Evolutionary conservation across 2,888 invertebrate species (phyloP).

Genomic region (Lypha dubia): DNA sequence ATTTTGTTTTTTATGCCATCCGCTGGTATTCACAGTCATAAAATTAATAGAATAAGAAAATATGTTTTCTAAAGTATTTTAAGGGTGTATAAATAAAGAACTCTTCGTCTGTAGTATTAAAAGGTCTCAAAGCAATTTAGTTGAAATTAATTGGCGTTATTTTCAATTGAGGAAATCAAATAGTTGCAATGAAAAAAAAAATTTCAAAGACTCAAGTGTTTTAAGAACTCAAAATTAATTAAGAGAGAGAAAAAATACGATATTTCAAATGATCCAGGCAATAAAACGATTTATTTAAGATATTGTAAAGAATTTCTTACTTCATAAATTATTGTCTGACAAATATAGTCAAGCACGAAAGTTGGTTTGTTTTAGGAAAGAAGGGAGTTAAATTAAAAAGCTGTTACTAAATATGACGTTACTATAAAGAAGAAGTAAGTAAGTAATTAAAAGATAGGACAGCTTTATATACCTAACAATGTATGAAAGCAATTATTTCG

Average conservation of each 20-base stretch:
- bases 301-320: too few species aligned
- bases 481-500: too few species aligned
- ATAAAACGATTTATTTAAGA: not conserved
- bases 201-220: not conserved
- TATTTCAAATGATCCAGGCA: not conserved
- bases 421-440: too few species aligned
- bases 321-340: too few species aligned
- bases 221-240: not conserved
- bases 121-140: conserved; percentile 6
- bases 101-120: not conserved
- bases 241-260: not conserved
- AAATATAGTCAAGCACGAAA: too few species aligned
- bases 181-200: not conserved
- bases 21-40: conserved; percentile 19
- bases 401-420: too few species aligned
- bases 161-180: conserved; percentile 15
- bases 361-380: too few species aligned
- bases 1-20: not conserved
- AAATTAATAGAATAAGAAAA: conserved; percentile 42
- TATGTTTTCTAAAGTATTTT: conserved; percentile 9
- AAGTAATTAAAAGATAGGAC: too few species aligned
- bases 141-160: conserved; percentile 22
- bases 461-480: too few species aligned
- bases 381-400: too few species aligned
- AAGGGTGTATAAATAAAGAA: conserved; percentile 15